Evolutionary conservation across 2,113 vertebrate genomes (phyloP), one percentile per base, ranked within the genome.

Genomic region (Cricetomys ansorgei): DNA sequence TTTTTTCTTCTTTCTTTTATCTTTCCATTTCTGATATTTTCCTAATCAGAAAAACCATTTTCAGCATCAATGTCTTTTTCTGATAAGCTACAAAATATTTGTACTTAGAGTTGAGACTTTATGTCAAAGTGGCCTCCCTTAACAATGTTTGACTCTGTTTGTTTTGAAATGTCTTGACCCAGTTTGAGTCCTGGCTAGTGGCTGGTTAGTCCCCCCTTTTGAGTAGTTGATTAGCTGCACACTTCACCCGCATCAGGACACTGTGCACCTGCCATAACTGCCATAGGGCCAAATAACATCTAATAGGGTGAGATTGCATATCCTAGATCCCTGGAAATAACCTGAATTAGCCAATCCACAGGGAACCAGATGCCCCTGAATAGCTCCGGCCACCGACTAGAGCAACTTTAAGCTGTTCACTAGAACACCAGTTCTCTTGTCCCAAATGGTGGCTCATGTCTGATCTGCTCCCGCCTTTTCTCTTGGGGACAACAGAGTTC

Each of bases 221-320:
- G n/a, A 90, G 80, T 34, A 84, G 64, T 45, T 94, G 55, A 69
- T 93, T 87, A 94, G 84, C 69, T 87, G n/a, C 21, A 16, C 21
- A 45, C 7, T 25, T 13, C 43, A 64, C 37, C n/a, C 72, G 45
- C 21, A 50, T 21, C 12, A 40, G 17, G 37, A 10, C n/a, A 79
- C 48, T 59, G 62, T 73, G 15, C 9, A 89, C 50, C n/a, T 31
- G 34, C 19, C 8, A n/a, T 77, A 92, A 62, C 65, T 59, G 19
- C 34, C 8, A 34, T 2, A 0, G 16, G 2, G 3, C 13, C 67
- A 67, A 57, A 57, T 55, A 65, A 7, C 16, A 91, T 21, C 50
- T 89, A 84, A 57, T 77, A 70, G 84, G 34, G 9, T 83, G 7
- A 37, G 7, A 1, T 87, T 9, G 25, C 64, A 48, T 37, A 48